Conservation (phyloP, 1,140 invertebrate genomes). For the Lepeophtheirus salmonis region DNA sequence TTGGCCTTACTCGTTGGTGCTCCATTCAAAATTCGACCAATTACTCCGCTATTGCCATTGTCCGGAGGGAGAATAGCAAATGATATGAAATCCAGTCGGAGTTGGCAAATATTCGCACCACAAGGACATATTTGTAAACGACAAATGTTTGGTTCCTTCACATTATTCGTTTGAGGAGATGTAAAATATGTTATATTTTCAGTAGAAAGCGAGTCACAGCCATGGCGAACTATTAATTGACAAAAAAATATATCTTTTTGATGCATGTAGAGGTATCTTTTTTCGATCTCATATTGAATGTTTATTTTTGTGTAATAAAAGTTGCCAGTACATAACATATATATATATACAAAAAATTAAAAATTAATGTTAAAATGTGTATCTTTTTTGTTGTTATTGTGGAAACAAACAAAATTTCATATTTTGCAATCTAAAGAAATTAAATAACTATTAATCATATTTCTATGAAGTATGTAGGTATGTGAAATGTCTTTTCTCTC, state of each 20-base stretch:
- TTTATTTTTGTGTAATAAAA: too few relatives aligned
- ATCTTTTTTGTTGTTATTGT: too few relatives aligned
- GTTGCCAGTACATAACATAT: too few relatives aligned
- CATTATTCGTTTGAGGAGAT: background rate
- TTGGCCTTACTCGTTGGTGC: background rate
- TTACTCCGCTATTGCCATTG: background rate
- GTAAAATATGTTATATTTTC: background rate
- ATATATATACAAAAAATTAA: too few relatives aligned
- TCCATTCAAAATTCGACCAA: background rate
- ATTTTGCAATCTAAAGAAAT: too few relatives aligned
- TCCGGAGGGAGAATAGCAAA: background rate
- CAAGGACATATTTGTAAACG: constrained; percentile 2
- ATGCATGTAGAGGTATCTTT: too few relatives aligned
- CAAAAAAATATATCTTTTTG: too few relatives aligned
- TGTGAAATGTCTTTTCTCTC: background rate
- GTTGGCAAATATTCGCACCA: constrained; percentile 2
- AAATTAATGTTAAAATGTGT: too few relatives aligned
- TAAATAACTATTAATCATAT: background rate
- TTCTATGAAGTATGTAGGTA: background rate
- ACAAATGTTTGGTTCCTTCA: background rate
- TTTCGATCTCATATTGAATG: too few relatives aligned
- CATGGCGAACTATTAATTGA: background rate
- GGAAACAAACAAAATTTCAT: too few relatives aligned
- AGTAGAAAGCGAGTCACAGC: background rate
- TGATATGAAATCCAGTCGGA: constrained; percentile 6